Base-by-base conservation (phyloP, 2,797 vertebrate genomes). In the Hozukius guyotensis region DNA sequence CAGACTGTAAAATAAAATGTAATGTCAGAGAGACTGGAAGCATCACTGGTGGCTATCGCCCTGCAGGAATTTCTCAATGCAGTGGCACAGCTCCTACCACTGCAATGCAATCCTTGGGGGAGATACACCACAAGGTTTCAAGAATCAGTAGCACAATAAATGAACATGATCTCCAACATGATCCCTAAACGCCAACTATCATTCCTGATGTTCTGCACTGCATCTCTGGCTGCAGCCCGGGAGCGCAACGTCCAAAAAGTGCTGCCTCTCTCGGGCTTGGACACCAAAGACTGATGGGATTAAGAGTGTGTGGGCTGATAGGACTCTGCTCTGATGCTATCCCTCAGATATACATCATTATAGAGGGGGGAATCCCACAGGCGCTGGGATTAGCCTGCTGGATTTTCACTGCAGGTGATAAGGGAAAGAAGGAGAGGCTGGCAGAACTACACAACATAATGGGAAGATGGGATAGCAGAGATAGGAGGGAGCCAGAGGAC, bases 341-440 rank as follows among this genome's bases (percentile, higher is more conserved):
- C 92, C 88, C 80, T 92, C 88, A 87, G 94, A 94, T 94, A 94
- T 86, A 92, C 83, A 93, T 92, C 93, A 91, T 94, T 92, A 94
- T 85, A 84, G 91, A 78, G 79, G 87, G 86, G 88, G 91, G 90
- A 87, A 89, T 93, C 94, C 93, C 91, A 89, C 81, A 85, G 91
- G 93, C 87, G 14, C 68, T 69, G 88, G 92, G 92, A 94, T 95
- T 94, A 94, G 91, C 90, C 88, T 7, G 78, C 87, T 89, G 82
- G 92, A 93, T 92, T 94, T 92, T 90, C 91, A 86, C 93, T 88
- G 84, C 89, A 94, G 91, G 94, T 94, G 93, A 94, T 93, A 93
- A 92, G 91, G 81, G 81, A 85, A 76, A 63, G 84, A 66, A 86
- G 70, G 80, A 74, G 81, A 87, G 69, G 81, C 81, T 87, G 90